Evolutionary conservation across 2,113 vertebrate genomes (phyloP), one percentile per base, ranked within the genome.

Genomic region (Tychaedon coryphoeus): DNA sequence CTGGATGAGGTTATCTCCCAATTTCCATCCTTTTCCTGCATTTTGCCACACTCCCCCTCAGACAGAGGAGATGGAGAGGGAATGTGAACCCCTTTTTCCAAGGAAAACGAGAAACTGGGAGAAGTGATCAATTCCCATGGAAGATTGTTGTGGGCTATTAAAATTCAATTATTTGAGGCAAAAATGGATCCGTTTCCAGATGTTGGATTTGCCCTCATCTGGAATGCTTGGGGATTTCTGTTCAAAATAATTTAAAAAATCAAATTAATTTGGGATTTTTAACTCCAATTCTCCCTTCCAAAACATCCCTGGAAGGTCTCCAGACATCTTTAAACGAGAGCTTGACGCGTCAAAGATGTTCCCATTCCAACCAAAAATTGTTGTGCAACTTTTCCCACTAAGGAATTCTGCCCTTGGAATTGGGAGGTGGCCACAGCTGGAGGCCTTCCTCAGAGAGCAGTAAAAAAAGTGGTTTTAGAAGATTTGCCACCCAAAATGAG

Each of bases 151-250:
- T 14, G 38, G 28, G 53, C 33, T 20, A 4, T 69, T 40, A 45
- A 26, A 92, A 60, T 19, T 9, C 34, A n/a, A 66, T 28, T 29
- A 16, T 79, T 9, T n/a, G 4, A 5, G 19, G 5, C 6, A 51
- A 51, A 51, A 51, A 14, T 0, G 0, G 9, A 5, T 48, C 34
- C 0, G 0, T 9, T 80, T 65, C 71, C 64, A 71, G 48, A n/a
- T 47, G 65, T n/a, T 67, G 17, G 22, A 26, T 26, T 36, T 65
- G n/a, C 43, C 22, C 10, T 24, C 5, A 11, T 8, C 12, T 1
- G 20, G 14, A 29, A 22, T 14, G 25, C 17, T 7, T 25, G 15
- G 29, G 15, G 20, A 5, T 65, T 12, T 8, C 19, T 34, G 26
- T 26, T 66, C 34, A 24, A 92, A 90, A 65, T 26, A n/a, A n/a